phyloP scores from a whole-genome alignment of 2,113 vertebrate species.

The chimpanzee (Pan troglodytes) region NHGRI_mPanTro3-v2.1_pri NC_072401.2:102254001-102254500 shows the following conservation, averaged over 20 bases:
- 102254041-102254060: not conserved
- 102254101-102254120: not conserved
- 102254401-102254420: not conserved
- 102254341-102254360: not conserved
- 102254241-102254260: not conserved
- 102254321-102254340: not conserved
- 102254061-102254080: not conserved
- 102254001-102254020: not conserved
- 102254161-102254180: not conserved
- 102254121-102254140: not conserved
- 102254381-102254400: not conserved
- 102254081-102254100: not conserved
- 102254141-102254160: not conserved
- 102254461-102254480: not conserved
- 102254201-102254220: not conserved
- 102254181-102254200: not conserved
- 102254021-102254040: not conserved
- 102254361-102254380: not conserved
- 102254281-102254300: not conserved
- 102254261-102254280: not conserved
- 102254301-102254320: accelerated
- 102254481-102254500: not conserved
- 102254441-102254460: not conserved
- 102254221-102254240: not conserved
- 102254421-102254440: not conserved